Base-by-base conservation (phyloP, 2,888 invertebrate genomes). In the Entomobrya proxima region DNA sequence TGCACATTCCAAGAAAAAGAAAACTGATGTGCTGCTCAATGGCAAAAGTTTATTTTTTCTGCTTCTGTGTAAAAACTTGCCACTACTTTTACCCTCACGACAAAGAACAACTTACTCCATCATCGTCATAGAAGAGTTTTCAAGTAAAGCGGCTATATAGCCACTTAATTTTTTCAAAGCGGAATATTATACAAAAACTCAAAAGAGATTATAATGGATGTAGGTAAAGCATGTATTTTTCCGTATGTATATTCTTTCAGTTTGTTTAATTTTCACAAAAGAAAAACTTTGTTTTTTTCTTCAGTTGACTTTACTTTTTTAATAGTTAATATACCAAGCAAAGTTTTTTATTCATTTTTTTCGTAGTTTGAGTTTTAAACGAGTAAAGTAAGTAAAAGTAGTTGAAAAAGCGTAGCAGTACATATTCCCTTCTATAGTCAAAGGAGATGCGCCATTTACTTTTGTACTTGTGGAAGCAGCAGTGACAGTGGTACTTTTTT, bases 231-330 rank as follows among this genome's bases (percentile, higher is more conserved):
- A 6, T 32, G 32, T 64, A 32, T n/a, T 64, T 40, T 9, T 58
- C 24, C 11, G 11, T 27, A 61, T 27, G 61, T 1, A 13, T 5
- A 61, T 15, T 61, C 9, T 7, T 61, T n/a, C 4, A 18, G 1
- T 32, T 21, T 72, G 69, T 72, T 72, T 72, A 72, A 72, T 72
- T 72, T 72, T 24, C 30, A 72, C 69, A 72, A 64, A n/a, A 72
- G n/a, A 13, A 30, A 47, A 72, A 67, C 27, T 44, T 72, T 44
- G 1, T n/a, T 72, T 72, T n/a, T 72, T 27, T 24, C 2, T 27
- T 1, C 11, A 27, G 24, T 72, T 72, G 47, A 30, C 40, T 72
- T 69, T 24, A 69, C 69, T 61, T 69, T 72, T 72, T 44, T 72
- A 72, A 72, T 72, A 24, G 69, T 72, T 72, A 72, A 72, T 72